Percentiles rank a stretch among this genome's conserved stretches.
Evolutionary conservation across 2,113 vertebrate genomes (phyloP).

Genomic region (Coturnix japonica): DNA sequence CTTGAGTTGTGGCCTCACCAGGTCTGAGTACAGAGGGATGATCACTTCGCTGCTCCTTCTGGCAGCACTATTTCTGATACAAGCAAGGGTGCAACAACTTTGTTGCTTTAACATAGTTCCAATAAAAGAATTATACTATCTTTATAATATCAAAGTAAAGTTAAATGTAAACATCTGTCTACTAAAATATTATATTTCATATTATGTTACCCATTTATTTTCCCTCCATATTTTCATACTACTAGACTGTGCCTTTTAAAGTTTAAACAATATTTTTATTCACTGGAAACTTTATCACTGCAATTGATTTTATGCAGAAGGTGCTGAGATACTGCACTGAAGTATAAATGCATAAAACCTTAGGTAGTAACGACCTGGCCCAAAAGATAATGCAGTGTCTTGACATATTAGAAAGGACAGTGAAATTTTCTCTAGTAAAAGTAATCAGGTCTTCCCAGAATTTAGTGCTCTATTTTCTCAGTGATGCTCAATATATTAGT

Average conservation of each 20-base stretch:
- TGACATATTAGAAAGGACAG: neutral
- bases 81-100: too few relatives aligned
- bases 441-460: neutral
- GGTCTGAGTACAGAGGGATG: too few relatives aligned
- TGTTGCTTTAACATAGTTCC: neutral
- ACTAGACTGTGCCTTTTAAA: neutral
- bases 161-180: neutral
- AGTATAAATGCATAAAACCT: neutral
- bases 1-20: too few relatives aligned
- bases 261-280: neutral
- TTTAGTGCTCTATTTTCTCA: neutral
- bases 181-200: neutral
- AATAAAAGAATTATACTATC: neutral
- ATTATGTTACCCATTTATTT: neutral
- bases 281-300: neutral
- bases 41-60: too few relatives aligned
- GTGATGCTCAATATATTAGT: neutral
- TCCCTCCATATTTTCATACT: rapidly evolving
- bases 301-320: neutral
- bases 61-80: too few relatives aligned
- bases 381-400: neutral
- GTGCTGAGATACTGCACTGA: neutral
- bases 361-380: neutral
- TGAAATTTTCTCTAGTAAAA: neutral
- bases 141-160: neutral